Evolutionary conservation across 2,797 vertebrate genomes (phyloP), one percentile per base, ranked within the genome.

Genomic region (Balearica regulorum): DNA sequence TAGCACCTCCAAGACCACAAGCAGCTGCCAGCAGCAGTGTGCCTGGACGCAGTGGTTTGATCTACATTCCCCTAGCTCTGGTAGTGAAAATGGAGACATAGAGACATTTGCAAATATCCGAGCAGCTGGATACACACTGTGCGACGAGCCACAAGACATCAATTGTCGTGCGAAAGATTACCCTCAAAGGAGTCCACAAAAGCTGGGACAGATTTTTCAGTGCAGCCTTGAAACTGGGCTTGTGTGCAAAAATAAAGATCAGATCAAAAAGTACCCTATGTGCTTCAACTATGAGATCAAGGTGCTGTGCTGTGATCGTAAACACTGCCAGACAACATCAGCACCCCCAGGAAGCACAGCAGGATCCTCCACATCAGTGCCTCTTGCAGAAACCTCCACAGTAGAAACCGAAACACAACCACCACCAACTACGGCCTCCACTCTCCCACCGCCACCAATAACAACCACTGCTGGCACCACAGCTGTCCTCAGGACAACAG

Each of bases 391-490:
- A 72, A 51, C 22, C 1, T 14, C 82, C 10, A 33, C 3, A 4
- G 0, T 24, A 8, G 25, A 3, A 61, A 78, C 29, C 2, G 17
- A 20, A 7, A 2, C 70, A 4, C 5, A 53, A n/a, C 6, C 13
- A 26, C 3, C 9, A 54, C 0, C 29, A 10, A 37, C 61, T 16
- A 2, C 39, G 2, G 1, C 13, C 4, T 4, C 17, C 11, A 48
- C 39, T 0, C 8, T 60, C 70, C 49, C 81, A 2, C 8, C 28
- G 20, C 0, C 0, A 4, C 0, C 5, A 21, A 7, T 0, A 2
- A 55, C 0, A 26, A 39, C 46, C 15, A 66, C 66, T 0, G 0
- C 0, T 1, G 61, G 20, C 6, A 51, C 41, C 4, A 86, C 39
- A 0, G 13, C 4, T 9, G 2, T 2, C 2, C 20, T 48, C 10